Base-by-base conservation (phyloP, 2,888 invertebrate genomes). In the Caenorhabditis virilis region DNA sequence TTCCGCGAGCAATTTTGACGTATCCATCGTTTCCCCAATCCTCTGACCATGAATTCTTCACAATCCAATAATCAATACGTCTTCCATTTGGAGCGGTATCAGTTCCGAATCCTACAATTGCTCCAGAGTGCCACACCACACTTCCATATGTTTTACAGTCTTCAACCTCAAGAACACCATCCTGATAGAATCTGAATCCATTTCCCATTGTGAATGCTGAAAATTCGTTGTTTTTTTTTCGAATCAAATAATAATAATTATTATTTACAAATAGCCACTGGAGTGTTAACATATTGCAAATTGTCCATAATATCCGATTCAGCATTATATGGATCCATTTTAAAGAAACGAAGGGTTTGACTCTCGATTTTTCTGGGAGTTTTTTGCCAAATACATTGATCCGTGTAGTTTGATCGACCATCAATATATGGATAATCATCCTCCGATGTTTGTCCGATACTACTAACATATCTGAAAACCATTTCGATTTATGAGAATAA, bases 391-490 rank as follows among this genome's bases (percentile, higher is more conserved):
- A 27, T 46, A 42, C 59, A 59, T 18, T 52, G 47, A 11, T 53
- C 59, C 15, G 59, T 59, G 9, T 52, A 53, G 35, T 59, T 59
- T 27, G 59, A 48, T 5, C 59, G 47, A n/a, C 48, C 52, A 38
- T 59, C 59, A 4, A 53, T 53, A 33, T 59, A 59, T 1, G 59
- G 59, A 43, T 59, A 59, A 22, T 11, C 22, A 1, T 1, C 16
- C 2, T 38, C 20, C 7, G 42, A 43, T 7, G 53, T 36, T 30
- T 59, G 59, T 22, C 59, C 59, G 20, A 48, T 30, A 0, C 13
- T 26, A 9, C 36, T 27, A 15, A 52, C 53, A 18, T 53, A 53
- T 22, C 43, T 41, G 7, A 59, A 25, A n/a, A n/a, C n/a, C n/a
- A n/a, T n/a, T n/a, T n/a, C n/a, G n/a, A n/a, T n/a, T n/a, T n/a